phyloP scores from a whole-genome alignment of 1,140 invertebrate species.

The Ganaspis sp. region DNA sequence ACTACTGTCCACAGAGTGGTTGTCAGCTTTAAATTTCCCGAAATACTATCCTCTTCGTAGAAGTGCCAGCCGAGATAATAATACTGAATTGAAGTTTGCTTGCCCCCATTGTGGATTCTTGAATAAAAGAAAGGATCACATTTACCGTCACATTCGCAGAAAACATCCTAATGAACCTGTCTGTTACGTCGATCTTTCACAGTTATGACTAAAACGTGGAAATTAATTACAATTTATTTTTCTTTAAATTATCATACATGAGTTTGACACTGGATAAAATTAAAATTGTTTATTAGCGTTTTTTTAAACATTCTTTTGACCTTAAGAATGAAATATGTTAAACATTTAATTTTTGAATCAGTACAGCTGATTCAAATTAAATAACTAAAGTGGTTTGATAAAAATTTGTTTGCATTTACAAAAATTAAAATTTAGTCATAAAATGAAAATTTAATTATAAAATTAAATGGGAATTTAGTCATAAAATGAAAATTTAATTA shows the following conservation, averaged over 20 bases:
- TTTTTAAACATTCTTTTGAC: too few relatives aligned
- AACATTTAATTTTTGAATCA: too few relatives aligned
- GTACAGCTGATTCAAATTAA: too few relatives aligned
- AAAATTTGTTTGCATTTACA: too few relatives aligned
- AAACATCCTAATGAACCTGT: slow-evolving; percentile 46
- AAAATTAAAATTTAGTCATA: too few relatives aligned
- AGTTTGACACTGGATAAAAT: too few relatives aligned
- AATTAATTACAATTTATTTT: neutral
- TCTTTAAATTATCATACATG: neutral
- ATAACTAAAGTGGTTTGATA: too few relatives aligned
- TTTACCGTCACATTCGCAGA: slow-evolving; percentile 51
- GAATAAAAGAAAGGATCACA: slow-evolving; percentile 54
- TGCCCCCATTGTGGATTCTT: slow-evolving; percentile 52
- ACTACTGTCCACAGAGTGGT: slow-evolving; percentile 43
- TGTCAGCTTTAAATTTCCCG: slow-evolving; percentile 29
- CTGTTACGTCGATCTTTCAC: slow-evolving; percentile 49
- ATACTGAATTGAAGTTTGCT: slow-evolving; percentile 37
- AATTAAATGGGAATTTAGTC: too few relatives aligned
- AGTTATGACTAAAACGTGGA: neutral
- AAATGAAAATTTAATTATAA: too few relatives aligned
- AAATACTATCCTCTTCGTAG: slow-evolving; percentile 35
- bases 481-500: too few relatives aligned
- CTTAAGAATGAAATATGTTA: too few relatives aligned
- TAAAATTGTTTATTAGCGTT: too few relatives aligned
- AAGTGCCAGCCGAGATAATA: slow-evolving; percentile 14